phyloP scores from a whole-genome alignment of 1,140 invertebrate species.

The Colletes latitarsis region DNA sequence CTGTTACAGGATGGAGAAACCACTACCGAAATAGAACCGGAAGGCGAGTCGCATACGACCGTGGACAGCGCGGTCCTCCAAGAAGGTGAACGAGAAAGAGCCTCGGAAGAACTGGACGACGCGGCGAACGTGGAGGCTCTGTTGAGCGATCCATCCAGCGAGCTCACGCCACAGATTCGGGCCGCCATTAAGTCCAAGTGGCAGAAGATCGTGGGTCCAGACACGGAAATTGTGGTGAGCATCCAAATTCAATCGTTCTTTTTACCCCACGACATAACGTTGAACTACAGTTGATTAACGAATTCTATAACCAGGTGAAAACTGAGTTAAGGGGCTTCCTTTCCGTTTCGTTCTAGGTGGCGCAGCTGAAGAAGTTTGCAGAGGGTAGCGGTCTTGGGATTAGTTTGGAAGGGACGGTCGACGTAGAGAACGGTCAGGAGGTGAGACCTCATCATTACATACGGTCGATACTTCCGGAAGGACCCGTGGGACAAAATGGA shows the following conservation, averaged over 20 bases:
- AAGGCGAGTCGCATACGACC: slow-evolving; percentile 85
- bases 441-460: slow-evolving; percentile 97
- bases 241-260: neutral
- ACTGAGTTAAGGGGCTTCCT: neutral
- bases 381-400: slow-evolving; percentile 96
- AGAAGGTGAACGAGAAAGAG: slow-evolving; percentile 79
- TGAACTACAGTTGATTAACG: neutral
- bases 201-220: slow-evolving; percentile 90
- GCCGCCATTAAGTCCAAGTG: slow-evolving; percentile 91
- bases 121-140: slow-evolving; percentile 80
- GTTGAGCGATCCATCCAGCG: slow-evolving; percentile 81
- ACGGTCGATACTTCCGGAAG: slow-evolving; percentile 94
- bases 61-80: slow-evolving; percentile 83
- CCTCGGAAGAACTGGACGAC: slow-evolving; percentile 83
- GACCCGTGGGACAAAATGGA: slow-evolving; percentile 95
- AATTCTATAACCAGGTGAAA: neutral
- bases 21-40: slow-evolving; percentile 85
- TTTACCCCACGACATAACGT: too few relatives aligned
- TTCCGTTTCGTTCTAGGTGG: slow-evolving; percentile 82
- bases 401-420: slow-evolving; percentile 97
- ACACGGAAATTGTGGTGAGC: slow-evolving; percentile 91
- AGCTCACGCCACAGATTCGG: slow-evolving; percentile 87
- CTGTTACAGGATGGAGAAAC: slow-evolving; percentile 80
- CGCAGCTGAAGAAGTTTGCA: slow-evolving; percentile 91
- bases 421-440: slow-evolving; percentile 95